Conservation (phyloP, 2,888 invertebrate species). For the Dyspetes luteomarginatus region DNA sequence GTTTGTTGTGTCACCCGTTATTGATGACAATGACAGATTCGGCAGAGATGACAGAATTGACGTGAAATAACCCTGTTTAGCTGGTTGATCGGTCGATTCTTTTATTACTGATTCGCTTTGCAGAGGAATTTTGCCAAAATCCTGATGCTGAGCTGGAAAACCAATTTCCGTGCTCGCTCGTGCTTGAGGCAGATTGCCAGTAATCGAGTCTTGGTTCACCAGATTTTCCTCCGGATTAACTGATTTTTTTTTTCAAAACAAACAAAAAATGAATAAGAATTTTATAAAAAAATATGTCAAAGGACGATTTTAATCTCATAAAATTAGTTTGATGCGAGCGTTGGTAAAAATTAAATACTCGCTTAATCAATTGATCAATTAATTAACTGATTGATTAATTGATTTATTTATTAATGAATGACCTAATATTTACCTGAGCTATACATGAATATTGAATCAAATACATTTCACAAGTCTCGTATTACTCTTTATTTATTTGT, state of each 20-base stretch:
- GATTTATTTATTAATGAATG: too few species aligned
- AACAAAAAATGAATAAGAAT: neutral
- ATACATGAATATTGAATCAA: too few species aligned
- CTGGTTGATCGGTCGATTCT: slow-evolving; percentile 61
- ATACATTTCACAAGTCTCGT: too few species aligned
- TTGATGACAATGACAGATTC: slow-evolving; percentile 77
- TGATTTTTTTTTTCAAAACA: slow-evolving; percentile 23
- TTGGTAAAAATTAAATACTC: too few species aligned
- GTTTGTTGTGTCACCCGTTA: slow-evolving; percentile 71
- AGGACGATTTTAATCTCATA: neutral
- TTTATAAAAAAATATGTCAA: neutral
- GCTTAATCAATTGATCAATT: too few species aligned
- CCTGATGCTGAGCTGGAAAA: slow-evolving; percentile 34
- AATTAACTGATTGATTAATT: too few species aligned
- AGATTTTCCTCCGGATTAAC: slow-evolving; percentile 43
- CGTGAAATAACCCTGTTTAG: slow-evolving; percentile 78
- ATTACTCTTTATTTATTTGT: too few species aligned
- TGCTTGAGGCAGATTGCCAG: slow-evolving; percentile 7
- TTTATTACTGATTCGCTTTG: slow-evolving; percentile 43
- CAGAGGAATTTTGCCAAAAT: slow-evolving; percentile 23
- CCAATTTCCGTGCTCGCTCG: slow-evolving; percentile 28
- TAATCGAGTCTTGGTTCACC: slow-evolving; percentile 5
- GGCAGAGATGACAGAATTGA: slow-evolving; percentile 80
- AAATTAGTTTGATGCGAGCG: too few species aligned
- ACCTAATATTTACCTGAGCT: too few species aligned